A percentile compares a stretch with the other conserved stretches of the same genome.
Conservation (phyloP, 2,888 invertebrate genomes). For the Chrysomela aeneicollis region DNA sequence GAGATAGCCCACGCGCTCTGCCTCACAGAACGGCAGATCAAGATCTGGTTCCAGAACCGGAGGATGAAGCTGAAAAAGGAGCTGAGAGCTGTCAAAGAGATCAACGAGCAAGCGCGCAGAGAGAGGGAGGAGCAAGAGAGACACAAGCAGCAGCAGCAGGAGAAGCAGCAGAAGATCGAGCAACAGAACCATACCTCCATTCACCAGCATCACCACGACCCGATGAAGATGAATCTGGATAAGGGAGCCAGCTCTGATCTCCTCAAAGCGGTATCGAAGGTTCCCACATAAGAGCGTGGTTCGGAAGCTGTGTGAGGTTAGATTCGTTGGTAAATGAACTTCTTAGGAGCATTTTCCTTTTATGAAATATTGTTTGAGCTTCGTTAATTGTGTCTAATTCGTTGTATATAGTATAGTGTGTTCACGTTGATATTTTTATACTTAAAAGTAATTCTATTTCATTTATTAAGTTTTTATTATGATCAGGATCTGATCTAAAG, state of each 20-base stretch:
- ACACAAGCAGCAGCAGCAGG: slow-evolving; percentile 89
- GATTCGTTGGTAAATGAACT: slow-evolving; percentile 36
- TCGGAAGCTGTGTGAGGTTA: slow-evolving; percentile 35
- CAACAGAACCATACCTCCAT: slow-evolving; percentile 70
- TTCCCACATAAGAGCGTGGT: slow-evolving; percentile 72
- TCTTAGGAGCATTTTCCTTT: slow-evolving; percentile 35
- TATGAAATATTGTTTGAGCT: slow-evolving; percentile 38
- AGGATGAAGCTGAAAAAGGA: slow-evolving; percentile 98
- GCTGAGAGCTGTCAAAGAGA: slow-evolving; percentile 91
- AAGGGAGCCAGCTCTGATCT: slow-evolving; percentile 75
- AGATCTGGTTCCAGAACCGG: slow-evolving; percentile 97
- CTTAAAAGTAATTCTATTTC: slow-evolving; percentile 53
- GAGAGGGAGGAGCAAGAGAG: slow-evolving; percentile 91
- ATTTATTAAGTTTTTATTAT: slow-evolving; percentile 51
- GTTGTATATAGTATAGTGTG: slow-evolving; percentile 59
- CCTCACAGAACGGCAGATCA: slow-evolving; percentile 95
- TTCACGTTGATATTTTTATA: slow-evolving; percentile 56
- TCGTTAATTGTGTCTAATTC: slow-evolving; percentile 51
- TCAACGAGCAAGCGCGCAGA: slow-evolving; percentile 91
- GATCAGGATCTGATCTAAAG: slow-evolving; percentile 56
- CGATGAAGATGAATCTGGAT: slow-evolving; percentile 77
- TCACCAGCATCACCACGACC: slow-evolving; percentile 76
- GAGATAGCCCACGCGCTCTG: slow-evolving; percentile 97
- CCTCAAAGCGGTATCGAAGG: slow-evolving; percentile 79
- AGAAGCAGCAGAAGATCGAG: slow-evolving; percentile 81